Percentiles rank a stretch among this genome's conserved stretches.
Conservation (phyloP, 2,113 vertebrate genomes). For the Melanotaenia duboulayi region DNA sequence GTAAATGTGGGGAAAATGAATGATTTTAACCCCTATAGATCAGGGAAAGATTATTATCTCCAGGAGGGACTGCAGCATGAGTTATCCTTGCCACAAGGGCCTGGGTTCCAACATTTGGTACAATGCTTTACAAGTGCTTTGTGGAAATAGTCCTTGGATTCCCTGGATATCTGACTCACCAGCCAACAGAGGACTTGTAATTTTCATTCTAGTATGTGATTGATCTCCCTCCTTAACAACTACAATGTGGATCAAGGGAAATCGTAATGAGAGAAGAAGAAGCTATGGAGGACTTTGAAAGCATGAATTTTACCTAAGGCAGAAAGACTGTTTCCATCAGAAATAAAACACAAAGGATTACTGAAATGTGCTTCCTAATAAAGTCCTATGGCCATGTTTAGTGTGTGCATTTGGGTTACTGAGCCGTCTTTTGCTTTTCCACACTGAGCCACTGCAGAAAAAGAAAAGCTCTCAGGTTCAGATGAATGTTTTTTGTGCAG, state of each 20-base stretch:
- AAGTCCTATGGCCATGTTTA: not conserved
- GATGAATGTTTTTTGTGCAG: conserved; percentile 47
- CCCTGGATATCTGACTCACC: conserved; percentile 11
- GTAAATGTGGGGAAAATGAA: conserved; percentile 39
- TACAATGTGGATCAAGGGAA: conserved; percentile 31
- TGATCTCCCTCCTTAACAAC: conserved; percentile 18
- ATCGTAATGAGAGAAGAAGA: conserved; percentile 22
- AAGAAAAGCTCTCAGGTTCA: conserved; percentile 37
- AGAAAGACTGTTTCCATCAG: conserved; percentile 26
- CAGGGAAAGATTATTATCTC: not conserved
- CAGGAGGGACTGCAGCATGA: not conserved
- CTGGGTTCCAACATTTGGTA: not conserved
- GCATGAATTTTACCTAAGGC: conserved; percentile 23
- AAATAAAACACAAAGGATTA: conserved; percentile 36
- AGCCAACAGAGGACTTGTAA: conserved; percentile 16
- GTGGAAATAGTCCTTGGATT: conserved; percentile 40
- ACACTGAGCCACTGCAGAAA: conserved; percentile 28
- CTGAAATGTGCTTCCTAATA: conserved; percentile 33
- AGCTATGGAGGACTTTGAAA: conserved; percentile 30
- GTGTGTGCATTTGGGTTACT: not conserved
- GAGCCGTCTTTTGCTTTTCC: conserved; percentile 14
- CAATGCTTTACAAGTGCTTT: conserved; percentile 2
- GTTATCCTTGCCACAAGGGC: conserved; percentile 4
- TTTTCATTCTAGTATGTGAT: conserved; percentile 13
- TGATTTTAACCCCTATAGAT: conserved; percentile 33